phyloP scores from a whole-genome alignment of 2,113 vertebrate species.

The Onychorhynchus coronatus region DNA sequence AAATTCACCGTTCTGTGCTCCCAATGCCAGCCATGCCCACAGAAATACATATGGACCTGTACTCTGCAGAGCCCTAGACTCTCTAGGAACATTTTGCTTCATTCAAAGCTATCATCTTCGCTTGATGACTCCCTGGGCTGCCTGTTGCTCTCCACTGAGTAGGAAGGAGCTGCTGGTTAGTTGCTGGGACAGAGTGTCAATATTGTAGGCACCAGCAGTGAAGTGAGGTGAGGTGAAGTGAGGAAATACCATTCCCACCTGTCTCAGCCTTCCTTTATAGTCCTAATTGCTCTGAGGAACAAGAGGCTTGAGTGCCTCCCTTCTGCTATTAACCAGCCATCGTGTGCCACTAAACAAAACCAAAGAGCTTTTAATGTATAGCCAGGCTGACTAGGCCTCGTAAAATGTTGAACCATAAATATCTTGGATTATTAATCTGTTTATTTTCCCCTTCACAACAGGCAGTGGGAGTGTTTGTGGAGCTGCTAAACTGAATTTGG shows the following conservation, averaged over 20 bases:
- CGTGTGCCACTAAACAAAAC: neutral
- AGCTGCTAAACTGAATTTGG: conserved; percentile 28
- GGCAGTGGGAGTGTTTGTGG: neutral
- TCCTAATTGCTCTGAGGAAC: neutral
- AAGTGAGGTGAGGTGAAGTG: neutral
- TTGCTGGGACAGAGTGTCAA: neutral
- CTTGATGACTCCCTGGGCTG: neutral
- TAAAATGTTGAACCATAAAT: conserved; percentile 8
- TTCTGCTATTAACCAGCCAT: neutral
- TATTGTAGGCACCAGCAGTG: neutral
- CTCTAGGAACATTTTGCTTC: neutral
- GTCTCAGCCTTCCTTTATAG: neutral
- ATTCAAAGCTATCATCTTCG: neutral
- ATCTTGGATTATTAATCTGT: conserved; percentile 31
- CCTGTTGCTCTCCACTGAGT: neutral
- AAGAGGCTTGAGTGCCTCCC: neutral
- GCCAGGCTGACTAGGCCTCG: neutral
- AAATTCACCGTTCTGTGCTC: neutral
- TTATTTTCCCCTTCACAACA: neutral
- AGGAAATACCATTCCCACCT: neutral
- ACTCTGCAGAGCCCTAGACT: neutral
- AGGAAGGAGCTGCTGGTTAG: neutral
- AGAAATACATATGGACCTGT: neutral
- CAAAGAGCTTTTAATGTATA: neutral
- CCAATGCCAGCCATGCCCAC: neutral